Conservation (phyloP, 2,888 invertebrate genomes). For the Melikaiella ostensackeni region DNA sequence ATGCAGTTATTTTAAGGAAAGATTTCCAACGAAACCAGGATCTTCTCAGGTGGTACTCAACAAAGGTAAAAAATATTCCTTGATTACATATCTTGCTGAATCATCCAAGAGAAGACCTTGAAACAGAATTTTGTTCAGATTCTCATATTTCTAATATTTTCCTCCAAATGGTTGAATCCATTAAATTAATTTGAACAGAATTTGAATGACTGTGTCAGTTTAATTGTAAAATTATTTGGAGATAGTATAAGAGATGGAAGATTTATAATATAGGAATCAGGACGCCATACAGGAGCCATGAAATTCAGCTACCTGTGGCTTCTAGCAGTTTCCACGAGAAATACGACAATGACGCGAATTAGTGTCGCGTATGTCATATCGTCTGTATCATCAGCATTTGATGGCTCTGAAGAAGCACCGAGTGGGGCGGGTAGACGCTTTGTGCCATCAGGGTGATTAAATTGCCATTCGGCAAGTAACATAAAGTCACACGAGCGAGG, state of each 20-base stretch:
- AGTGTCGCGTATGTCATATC: constrained; percentile 71
- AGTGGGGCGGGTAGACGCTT: constrained; percentile 68
- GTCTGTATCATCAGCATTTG: constrained; percentile 76
- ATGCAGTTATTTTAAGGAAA: constrained; percentile 63
- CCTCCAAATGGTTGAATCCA: not conserved
- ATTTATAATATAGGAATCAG: not conserved
- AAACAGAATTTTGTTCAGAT: not conserved
- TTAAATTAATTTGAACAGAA: no score
- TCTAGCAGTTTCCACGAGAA: constrained; percentile 64
- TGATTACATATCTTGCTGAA: not conserved
- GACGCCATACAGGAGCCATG: not conserved
- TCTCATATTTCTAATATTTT: no score
- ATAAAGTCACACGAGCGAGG: constrained; percentile 65
- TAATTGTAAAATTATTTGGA: not conserved
- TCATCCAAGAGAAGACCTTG: not conserved
- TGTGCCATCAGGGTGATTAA: constrained; percentile 76
- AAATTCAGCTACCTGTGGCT: constrained; percentile 65
- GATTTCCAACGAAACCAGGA: constrained; percentile 61
- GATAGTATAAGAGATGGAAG: not conserved
- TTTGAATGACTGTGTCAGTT: not conserved
- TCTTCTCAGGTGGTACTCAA: constrained; percentile 64
- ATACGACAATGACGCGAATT: constrained; percentile 71
- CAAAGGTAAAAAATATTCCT: no score
- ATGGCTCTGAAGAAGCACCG: constrained; percentile 65
- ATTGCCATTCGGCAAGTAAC: constrained; percentile 71